phyloP scores from a whole-genome alignment of 1,140 invertebrate species.

The Bactericera cockerelli region DNA sequence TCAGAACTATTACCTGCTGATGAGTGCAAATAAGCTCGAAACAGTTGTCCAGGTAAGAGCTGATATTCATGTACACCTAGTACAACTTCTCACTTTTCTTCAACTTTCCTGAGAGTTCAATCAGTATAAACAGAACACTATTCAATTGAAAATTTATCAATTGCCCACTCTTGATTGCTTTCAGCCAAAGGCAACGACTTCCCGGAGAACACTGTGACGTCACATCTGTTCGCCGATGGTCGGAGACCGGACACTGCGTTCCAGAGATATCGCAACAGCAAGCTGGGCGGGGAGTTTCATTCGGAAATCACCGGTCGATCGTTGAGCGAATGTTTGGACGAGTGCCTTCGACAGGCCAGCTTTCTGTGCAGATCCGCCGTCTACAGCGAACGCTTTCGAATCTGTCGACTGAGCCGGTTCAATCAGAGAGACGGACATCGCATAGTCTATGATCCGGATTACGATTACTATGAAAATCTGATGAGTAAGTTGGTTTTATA shows the following conservation, averaged over 20 bases:
- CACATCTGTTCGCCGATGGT: conserved; percentile 61
- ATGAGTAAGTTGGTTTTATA: conserved; percentile 26
- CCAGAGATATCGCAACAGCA: conserved; percentile 68
- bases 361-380: conserved; percentile 76
- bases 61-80: no score
- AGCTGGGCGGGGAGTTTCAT: conserved; percentile 70
- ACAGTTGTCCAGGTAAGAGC: no score
- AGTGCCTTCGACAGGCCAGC: conserved; percentile 70
- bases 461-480: conserved; percentile 65
- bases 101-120: no score
- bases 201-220: conserved; percentile 63
- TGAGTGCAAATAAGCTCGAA: no score
- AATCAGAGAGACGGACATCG: conserved; percentile 75
- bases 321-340: conserved; percentile 73
- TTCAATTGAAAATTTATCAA: no score
- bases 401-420: conserved; percentile 67
- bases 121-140: no score
- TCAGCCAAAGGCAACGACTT: conserved; percentile 44
- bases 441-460: conserved; percentile 74
- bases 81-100: no score
- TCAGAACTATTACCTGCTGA: no score
- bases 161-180: no score
- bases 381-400: conserved; percentile 67
- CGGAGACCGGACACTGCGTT: conserved; percentile 72
- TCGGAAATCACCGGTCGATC: conserved; percentile 74